These are phyloP conservation scores for Oreochromis aureus DNA, from an alignment of 2,113 vertebrate species.

Conservation along the genomic window DNA sequence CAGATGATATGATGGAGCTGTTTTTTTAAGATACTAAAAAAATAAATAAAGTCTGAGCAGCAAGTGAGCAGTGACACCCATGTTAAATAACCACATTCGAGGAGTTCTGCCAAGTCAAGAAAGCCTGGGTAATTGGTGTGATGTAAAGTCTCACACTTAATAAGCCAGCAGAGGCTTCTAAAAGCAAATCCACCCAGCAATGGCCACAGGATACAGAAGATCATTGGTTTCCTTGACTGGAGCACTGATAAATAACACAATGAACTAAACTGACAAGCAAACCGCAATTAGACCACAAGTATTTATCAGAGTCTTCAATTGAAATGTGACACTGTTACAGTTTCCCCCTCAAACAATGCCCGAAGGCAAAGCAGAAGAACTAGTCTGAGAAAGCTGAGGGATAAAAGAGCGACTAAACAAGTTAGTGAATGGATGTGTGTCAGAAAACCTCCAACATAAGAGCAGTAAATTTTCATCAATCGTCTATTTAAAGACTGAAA, in stretches of 20 bases:
- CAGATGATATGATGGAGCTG: not conserved
- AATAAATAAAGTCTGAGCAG: not conserved
- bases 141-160: not conserved
- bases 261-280: conserved; percentile 25
- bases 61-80: not conserved
- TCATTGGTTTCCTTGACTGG: not conserved
- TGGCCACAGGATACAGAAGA: not conserved
- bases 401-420: not conserved
- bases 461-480: not conserved
- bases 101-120: not conserved
- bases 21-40: not conserved
- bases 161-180: not conserved
- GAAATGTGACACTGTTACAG: conserved; percentile 58
- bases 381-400: conserved; percentile 40
- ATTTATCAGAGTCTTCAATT: conserved; percentile 32
- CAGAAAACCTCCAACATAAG: not conserved
- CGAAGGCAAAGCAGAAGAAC: conserved; percentile 26
- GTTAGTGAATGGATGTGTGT: not conserved
- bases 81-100: not conserved
- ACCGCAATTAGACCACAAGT: conserved; percentile 61
- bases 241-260: conserved; percentile 29
- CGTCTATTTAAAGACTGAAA: not conserved
- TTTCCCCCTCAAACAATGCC: conserved; percentile 41
- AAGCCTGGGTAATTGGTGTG: not conserved
- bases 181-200: not conserved